phyloP scores from a whole-genome alignment of 1,140 invertebrate genomes.

The Coenobita brevimanus region DNA sequence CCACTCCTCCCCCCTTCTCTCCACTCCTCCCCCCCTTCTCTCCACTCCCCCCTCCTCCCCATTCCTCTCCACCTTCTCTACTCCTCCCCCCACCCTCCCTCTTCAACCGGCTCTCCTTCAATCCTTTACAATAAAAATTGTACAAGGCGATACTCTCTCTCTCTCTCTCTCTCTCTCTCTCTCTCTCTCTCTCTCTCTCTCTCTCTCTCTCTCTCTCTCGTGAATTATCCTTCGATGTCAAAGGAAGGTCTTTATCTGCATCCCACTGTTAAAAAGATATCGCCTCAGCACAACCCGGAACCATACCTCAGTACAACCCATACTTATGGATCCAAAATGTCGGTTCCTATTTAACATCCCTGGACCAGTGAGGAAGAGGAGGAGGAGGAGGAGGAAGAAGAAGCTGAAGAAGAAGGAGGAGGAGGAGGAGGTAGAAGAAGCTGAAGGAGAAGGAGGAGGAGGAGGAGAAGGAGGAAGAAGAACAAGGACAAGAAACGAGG shows the following conservation, averaged over 20 bases:
- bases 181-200: not conserved
- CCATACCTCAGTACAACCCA: too few species aligned
- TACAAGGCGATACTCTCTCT: too few species aligned
- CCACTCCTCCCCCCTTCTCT: not conserved
- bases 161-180: too few species aligned
- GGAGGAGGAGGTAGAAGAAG: not conserved
- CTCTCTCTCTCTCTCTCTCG: not conserved
- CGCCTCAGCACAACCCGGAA: too few species aligned
- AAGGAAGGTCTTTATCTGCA: too few species aligned
- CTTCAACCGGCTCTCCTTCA: too few species aligned
- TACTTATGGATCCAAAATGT: too few species aligned
- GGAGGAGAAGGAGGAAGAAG: not conserved
- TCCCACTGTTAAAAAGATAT: too few species aligned
- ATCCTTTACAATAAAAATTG: too few species aligned
- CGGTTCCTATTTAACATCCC: too few species aligned
- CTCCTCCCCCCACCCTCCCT: not conserved
- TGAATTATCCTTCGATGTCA: too few species aligned
- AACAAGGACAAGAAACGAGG: not conserved
- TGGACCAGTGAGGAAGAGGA: conserved; percentile 1
- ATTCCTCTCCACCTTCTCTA: conserved; percentile 10
- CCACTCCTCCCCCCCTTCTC: not conserved
- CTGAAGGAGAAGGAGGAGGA: not conserved
- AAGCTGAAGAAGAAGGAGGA: not conserved
- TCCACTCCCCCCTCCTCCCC: not conserved
- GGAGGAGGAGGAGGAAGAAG: conserved; percentile 6